A percentile compares a stretch with the other conserved stretches of the same genome.
phyloP scores from a whole-genome alignment of 2,113 vertebrate species.

The Pelodiscus sinensis region DNA sequence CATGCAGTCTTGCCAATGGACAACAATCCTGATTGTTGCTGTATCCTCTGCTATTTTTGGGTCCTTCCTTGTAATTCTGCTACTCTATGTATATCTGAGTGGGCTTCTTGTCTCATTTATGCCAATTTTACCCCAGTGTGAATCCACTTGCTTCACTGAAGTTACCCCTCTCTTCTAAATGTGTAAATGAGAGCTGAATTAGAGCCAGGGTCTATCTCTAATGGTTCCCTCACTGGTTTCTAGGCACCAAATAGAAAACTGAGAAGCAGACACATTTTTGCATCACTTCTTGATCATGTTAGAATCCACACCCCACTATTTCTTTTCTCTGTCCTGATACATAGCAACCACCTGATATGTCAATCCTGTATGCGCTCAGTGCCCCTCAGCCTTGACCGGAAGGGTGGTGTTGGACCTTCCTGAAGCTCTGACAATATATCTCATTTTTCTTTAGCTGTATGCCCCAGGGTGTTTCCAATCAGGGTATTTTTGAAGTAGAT shows the following conservation, averaged over 20 bases:
- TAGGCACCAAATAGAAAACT: background rate
- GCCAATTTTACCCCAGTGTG: background rate
- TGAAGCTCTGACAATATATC: background rate
- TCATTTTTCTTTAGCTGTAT: background rate
- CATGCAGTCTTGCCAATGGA: conserved; percentile 24
- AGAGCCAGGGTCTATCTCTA: background rate
- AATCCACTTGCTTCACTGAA: background rate
- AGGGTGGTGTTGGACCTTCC: background rate
- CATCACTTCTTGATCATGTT: background rate
- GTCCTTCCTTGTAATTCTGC: conserved; percentile 11
- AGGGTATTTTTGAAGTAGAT: background rate
- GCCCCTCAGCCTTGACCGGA: background rate
- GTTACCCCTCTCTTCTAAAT: background rate
- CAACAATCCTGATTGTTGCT: conserved; percentile 28
- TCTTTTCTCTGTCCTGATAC: accelerated
- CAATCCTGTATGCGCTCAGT: background rate
- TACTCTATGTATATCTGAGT: conserved; percentile 31
- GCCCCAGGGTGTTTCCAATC: background rate
- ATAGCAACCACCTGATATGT: background rate
- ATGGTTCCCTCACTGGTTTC: background rate
- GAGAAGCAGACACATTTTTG: background rate
- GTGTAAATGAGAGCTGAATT: background rate
- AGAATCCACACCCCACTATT: background rate
- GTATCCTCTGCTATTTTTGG: conserved; percentile 21
- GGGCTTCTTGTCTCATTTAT: background rate